Evolutionary conservation across 2,113 vertebrate genomes (phyloP).

Genomic region (Odocoileus virginianus): DNA sequence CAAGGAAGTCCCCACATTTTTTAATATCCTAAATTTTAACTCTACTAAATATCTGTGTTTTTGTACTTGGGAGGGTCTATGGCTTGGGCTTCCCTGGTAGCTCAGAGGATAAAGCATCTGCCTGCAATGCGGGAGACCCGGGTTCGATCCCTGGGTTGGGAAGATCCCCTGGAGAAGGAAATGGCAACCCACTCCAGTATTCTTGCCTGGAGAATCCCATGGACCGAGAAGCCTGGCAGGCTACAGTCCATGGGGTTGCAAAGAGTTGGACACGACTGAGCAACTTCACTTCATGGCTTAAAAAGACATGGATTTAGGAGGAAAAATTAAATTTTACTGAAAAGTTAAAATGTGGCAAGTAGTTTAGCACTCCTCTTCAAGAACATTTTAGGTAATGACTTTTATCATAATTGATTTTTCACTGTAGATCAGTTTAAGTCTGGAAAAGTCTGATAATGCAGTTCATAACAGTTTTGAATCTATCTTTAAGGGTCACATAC

Average conservation of each 20-base stretch:
- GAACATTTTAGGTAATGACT: background rate
- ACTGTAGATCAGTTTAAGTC: background rate
- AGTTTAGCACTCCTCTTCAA: background rate
- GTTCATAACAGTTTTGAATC: background rate
- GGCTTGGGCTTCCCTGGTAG: background rate
- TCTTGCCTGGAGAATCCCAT: too few species aligned
- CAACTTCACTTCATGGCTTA: background rate
- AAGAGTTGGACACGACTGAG: too few species aligned
- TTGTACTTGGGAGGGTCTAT: background rate
- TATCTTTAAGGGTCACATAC: background rate
- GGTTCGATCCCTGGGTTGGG: too few species aligned
- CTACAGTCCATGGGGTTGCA: too few species aligned
- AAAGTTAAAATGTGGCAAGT: background rate
- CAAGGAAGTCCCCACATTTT: background rate
- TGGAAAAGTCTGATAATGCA: background rate
- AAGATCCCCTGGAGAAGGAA: too few species aligned
- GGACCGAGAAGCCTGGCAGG: too few species aligned
- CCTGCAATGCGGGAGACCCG: too few species aligned
- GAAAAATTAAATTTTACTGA: background rate
- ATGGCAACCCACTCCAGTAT: too few species aligned
- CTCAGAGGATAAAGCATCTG: too few species aligned
- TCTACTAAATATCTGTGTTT: background rate
- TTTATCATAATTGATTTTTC: background rate
- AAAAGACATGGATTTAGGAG: background rate
- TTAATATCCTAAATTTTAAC: conserved; percentile 16